Percentiles rank a stretch among this genome's conserved stretches.
Evolutionary conservation across 2,113 vertebrate genomes (phyloP).

Genomic region (Phrynosoma blainvillii): DNA sequence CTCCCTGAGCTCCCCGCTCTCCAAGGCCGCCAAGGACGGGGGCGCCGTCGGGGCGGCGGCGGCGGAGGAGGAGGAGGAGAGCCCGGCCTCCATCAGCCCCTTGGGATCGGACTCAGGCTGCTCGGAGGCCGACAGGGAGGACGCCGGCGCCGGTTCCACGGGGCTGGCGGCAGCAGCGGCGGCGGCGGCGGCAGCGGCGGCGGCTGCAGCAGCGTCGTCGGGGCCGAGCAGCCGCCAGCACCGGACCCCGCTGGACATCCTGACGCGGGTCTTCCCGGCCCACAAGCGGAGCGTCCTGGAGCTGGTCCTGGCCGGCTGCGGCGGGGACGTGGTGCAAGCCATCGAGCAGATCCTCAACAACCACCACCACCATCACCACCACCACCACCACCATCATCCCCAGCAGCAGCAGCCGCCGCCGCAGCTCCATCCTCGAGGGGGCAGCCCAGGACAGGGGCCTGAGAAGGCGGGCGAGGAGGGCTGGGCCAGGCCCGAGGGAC

Average conservation of each 20-base stretch:
- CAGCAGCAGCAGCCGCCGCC: too few species aligned
- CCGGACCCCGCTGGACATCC: constrained; percentile 97
- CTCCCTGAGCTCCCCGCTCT: constrained; percentile 87
- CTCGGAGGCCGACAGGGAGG: constrained; percentile 94
- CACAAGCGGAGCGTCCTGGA: constrained; percentile 96
- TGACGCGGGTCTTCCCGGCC: constrained; percentile 95
- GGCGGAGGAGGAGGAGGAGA: constrained; percentile 75
- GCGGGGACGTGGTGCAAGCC: constrained; percentile 97
- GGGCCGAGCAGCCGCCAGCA: constrained; percentile 74
- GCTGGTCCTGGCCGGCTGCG: constrained; percentile 96
- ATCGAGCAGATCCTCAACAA: constrained; percentile 99
- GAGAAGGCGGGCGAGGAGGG: constrained; percentile 30
- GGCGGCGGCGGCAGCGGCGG: constrained; percentile 85
- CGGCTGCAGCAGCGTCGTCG: constrained; percentile 40
- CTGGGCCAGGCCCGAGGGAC: constrained; percentile 77
- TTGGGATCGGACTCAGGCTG: constrained; percentile 95
- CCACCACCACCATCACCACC: constrained; percentile 57
- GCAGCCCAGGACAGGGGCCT: neutral
- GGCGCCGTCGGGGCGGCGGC: constrained; percentile 61
- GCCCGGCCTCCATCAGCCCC: constrained; percentile 89
- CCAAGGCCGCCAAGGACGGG: constrained; percentile 75
- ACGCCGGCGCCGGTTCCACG: constrained; percentile 85
- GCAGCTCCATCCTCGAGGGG: neutral
- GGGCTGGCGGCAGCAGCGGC: constrained; percentile 62
- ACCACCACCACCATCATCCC: neutral